These are phyloP conservation scores for Scytalopus superciliaris DNA, from an alignment of 2,113 vertebrate species.

Conservation along the genomic window DNA sequence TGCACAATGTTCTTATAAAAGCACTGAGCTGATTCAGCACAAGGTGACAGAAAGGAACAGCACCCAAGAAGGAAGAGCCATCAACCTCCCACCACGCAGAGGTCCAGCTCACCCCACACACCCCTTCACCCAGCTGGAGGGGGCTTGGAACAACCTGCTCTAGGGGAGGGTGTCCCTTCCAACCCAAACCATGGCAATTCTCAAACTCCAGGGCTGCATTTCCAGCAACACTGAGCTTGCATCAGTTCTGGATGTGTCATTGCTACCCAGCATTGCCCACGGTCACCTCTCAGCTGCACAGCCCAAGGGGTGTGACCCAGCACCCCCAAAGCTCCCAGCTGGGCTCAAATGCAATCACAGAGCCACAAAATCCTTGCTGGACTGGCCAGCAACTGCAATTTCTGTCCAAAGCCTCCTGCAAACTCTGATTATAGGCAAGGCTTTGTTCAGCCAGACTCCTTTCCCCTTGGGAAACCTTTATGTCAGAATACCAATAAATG, in stretches of 20 bases:
- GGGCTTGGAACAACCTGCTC: background rate
- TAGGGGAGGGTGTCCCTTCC: background rate
- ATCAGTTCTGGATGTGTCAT: background rate
- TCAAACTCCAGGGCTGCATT: background rate
- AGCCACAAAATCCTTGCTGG: background rate
- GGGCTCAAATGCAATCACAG: background rate
- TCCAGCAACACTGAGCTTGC: background rate
- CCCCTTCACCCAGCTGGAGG: background rate
- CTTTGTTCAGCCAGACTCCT: conserved; percentile 38
- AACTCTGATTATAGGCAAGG: background rate
- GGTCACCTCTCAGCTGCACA: background rate
- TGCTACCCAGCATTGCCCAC: fast-evolving
- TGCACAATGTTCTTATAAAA: background rate
- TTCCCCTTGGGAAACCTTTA: background rate
- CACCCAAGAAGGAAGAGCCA: background rate
- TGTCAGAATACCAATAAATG: conserved; percentile 36
- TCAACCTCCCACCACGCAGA: background rate
- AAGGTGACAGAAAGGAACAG: background rate
- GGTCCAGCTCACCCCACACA: background rate
- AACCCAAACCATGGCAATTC: background rate
- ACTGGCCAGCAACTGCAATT: background rate
- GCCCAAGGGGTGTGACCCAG: background rate
- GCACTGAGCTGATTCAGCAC: background rate
- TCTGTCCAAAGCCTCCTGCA: background rate
- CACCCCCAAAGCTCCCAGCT: background rate